Percentiles rank a stretch among this genome's conserved stretches.
These are phyloP conservation scores for Triops cancriformis DNA, from an alignment of 1,140 invertebrate genomes.

Conservation along the genomic window DNA sequence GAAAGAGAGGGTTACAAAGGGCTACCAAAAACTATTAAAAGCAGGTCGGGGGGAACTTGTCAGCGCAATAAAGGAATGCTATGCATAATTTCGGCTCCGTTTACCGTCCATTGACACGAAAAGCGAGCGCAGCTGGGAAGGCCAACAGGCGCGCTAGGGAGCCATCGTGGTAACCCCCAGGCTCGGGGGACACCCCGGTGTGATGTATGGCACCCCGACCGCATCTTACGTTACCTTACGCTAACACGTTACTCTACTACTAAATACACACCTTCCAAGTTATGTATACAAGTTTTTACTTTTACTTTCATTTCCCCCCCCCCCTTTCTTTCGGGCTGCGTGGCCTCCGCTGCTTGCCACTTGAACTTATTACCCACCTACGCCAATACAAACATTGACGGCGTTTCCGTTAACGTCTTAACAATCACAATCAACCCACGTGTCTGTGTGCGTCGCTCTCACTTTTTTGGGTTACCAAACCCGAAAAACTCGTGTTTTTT, in stretches of 20 bases:
- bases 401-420: too few species aligned
- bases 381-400: too few species aligned
- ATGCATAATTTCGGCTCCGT: conserved; percentile 13
- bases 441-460: too few species aligned
- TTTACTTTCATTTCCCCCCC: background rate
- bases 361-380: too few species aligned
- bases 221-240: conserved; percentile 5
- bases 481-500: background rate
- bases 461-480: too few species aligned
- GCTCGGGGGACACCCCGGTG: background rate
- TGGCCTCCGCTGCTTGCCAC: background rate
- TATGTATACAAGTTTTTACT: background rate
- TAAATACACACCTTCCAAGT: conserved; percentile 1
- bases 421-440: too few species aligned
- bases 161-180: background rate
- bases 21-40: too few species aligned
- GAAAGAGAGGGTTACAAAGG: too few species aligned
- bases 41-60: background rate
- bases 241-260: conserved; percentile 13
- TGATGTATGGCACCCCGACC: conserved; percentile 12
- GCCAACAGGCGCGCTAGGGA: conserved; percentile 3
- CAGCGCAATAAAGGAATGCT: conserved; percentile 6
- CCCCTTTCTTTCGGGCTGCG: background rate
- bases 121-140: conserved; percentile 8
- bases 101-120: conserved; percentile 13